Percentiles rank a stretch among this genome's conserved stretches.
These are phyloP conservation scores for Drosophila cardini DNA, from an alignment of 1,140 invertebrate genomes.

Conservation along the genomic window DNA sequence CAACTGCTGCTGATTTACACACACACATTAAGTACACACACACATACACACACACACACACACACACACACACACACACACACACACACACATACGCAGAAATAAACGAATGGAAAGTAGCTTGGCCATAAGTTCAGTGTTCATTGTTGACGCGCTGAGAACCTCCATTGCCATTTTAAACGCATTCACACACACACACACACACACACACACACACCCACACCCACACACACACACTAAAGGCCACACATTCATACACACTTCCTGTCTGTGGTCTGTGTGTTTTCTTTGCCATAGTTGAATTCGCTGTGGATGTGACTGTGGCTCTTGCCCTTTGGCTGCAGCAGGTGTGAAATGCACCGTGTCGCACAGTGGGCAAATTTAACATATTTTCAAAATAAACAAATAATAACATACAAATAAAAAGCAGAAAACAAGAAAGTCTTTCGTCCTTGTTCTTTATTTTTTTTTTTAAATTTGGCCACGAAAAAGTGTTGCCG, in stretches of 20 bases:
- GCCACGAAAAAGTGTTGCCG: neutral
- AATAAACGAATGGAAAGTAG: conserved; percentile 5
- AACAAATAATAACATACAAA: too few species aligned
- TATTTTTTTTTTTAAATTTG: too few species aligned
- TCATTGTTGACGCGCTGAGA: conserved; percentile 35
- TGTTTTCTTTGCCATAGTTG: conserved; percentile 23
- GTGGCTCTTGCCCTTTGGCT: conserved; percentile 35
- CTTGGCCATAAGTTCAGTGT: conserved; percentile 24
- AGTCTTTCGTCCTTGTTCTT: too few species aligned
- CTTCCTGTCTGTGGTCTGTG: conserved; percentile 13
- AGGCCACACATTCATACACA: neutral
- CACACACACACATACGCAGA: neutral
- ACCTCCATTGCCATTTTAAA: neutral
- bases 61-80: neutral
- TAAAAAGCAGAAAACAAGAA: neutral
- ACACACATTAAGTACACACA: conserved; percentile 2
- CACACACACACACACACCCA: conserved; percentile 14
- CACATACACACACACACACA: conserved; percentile 6
- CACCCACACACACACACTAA: conserved; percentile 1
- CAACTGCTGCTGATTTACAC: conserved; percentile 37
- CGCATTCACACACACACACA: conserved; percentile 10
- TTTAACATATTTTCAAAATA: neutral
- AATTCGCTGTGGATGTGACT: neutral
- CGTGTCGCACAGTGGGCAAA: conserved; percentile 38
- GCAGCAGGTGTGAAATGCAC: conserved; percentile 63